These are phyloP conservation scores for Drosophila setosimentum DNA, from an alignment of 2,888 invertebrate genomes.

Conservation along the genomic window DNA sequence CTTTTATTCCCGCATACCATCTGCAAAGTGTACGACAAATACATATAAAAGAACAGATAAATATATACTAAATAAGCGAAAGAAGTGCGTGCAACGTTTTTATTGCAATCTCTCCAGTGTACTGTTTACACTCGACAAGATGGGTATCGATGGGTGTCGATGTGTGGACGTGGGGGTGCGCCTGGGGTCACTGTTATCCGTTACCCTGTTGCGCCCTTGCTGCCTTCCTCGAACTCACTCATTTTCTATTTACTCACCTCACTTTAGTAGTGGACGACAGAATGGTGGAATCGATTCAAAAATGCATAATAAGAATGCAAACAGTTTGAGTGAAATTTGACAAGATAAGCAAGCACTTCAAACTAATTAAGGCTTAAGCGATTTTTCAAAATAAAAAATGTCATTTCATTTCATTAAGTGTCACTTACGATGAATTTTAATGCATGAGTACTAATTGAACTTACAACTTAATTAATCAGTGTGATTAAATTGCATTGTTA, in stretches of 20 bases:
- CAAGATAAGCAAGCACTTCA: not conserved
- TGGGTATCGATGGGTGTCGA: not conserved
- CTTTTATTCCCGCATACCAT: slow-evolving; percentile 37
- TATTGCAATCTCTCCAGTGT: slow-evolving; percentile 45
- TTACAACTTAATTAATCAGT: not conserved
- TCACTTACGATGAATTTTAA: not conserved
- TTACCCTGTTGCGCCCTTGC: slow-evolving; percentile 35
- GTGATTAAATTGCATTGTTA: slow-evolving; percentile 5
- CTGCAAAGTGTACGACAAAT: slow-evolving; percentile 36
- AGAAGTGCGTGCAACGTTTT: slow-evolving; percentile 40
- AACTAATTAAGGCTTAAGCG: no score
- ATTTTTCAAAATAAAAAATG: no score
- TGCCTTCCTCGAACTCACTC: not conserved
- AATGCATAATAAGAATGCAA: not conserved
- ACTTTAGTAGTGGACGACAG: slow-evolving; percentile 5
- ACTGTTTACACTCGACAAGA: slow-evolving; percentile 23
- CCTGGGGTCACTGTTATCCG: not conserved
- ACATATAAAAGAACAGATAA: slow-evolving; percentile 5
- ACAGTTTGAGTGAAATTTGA: not conserved
- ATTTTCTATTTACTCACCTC: slow-evolving; percentile 6
- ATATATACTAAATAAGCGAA: slow-evolving; percentile 4
- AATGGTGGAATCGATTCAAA: slow-evolving; percentile 17
- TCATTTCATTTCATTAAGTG: no score
- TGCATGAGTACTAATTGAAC: not conserved
- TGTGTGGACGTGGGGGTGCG: slow-evolving; percentile 17